phyloP scores from a whole-genome alignment of 2,113 vertebrate genomes.

The Dolichallabes microphthalmus region DNA sequence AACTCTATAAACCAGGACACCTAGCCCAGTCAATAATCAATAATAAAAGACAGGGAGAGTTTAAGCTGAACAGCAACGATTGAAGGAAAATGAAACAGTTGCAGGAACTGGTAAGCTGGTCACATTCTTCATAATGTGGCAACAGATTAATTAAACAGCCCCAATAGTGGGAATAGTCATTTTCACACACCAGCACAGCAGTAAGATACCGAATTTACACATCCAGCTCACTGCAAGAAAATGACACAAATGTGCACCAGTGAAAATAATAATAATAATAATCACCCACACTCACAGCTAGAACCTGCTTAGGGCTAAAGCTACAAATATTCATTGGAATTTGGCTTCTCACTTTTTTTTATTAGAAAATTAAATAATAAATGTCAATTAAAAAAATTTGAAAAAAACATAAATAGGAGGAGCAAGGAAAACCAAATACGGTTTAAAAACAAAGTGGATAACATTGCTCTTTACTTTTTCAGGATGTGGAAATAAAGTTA shows the following conservation, averaged over 20 bases:
- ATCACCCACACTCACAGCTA: background rate
- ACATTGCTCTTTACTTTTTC: background rate
- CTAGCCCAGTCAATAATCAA: background rate
- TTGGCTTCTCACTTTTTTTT: background rate
- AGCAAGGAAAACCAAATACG: background rate
- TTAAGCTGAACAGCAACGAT: background rate
- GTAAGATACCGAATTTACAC: background rate
- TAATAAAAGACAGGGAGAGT: background rate
- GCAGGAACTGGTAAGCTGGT: background rate
- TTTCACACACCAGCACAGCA: background rate
- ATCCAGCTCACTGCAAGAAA: background rate
- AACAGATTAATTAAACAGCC: background rate
- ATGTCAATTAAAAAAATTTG: background rate
- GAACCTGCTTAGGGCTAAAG: background rate
- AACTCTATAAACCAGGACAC: background rate
- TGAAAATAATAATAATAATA: background rate
- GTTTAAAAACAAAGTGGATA: background rate
- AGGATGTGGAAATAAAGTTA: background rate
- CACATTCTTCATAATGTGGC: background rate
- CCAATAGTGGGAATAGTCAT: background rate
- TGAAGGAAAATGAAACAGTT: background rate
- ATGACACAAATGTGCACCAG: background rate
- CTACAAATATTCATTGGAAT: background rate
- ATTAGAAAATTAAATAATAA: no score
- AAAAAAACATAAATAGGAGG: background rate